These are phyloP conservation scores for Lagopus muta DNA, from an alignment of 2,113 vertebrate species.

Conservation along the genomic window DNA sequence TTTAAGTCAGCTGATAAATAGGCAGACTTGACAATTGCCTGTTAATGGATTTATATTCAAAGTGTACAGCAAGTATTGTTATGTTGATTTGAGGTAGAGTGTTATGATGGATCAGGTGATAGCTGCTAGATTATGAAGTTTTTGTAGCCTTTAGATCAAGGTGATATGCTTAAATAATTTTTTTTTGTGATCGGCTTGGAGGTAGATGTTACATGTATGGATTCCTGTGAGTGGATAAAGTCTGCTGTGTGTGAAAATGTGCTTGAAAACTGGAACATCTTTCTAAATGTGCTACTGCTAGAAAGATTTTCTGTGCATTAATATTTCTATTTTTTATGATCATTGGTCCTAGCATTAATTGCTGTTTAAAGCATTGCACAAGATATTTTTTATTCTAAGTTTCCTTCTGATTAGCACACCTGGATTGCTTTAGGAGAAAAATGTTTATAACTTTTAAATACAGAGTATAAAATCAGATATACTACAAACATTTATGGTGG, in stretches of 20 bases:
- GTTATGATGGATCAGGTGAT: background rate
- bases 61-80: background rate
- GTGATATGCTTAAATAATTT: background rate
- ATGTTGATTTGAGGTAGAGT: background rate
- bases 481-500: background rate
- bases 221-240: background rate
- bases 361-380: accelerated
- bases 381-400: background rate
- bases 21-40: background rate
- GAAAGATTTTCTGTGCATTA: background rate
- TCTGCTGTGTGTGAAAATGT: background rate
- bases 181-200: background rate
- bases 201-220: background rate
- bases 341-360: background rate
- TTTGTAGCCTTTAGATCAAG: background rate
- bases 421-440: background rate
- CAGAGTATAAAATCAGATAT: background rate
- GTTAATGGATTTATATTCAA: background rate
- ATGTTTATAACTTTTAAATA: background rate
- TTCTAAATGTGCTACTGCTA: background rate
- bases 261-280: background rate
- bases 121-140: background rate
- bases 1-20: background rate
- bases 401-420: background rate
- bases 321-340: background rate